phyloP scores from a whole-genome alignment of 2,888 invertebrate species.

The Leuctra nigra region DNA sequence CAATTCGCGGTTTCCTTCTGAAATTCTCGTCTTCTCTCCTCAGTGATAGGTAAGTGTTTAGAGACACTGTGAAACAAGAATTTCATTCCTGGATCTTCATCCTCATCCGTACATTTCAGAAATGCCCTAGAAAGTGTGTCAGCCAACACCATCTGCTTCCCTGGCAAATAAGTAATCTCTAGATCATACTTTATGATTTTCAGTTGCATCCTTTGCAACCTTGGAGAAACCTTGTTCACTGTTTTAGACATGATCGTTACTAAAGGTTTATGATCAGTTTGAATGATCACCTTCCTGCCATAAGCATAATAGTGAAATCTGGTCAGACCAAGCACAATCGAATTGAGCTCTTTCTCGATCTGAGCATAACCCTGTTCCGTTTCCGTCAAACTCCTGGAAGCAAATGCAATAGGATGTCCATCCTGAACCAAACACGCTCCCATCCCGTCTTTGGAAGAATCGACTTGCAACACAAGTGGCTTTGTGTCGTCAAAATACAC shows the following conservation, averaged over 20 bases:
- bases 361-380: constrained; percentile 33
- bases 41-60: background rate
- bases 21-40: background rate
- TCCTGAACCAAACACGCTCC: constrained; percentile 36
- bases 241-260: constrained; percentile 8
- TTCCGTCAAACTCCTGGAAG: constrained; percentile 33
- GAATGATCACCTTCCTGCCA: background rate
- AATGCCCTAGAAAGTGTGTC: background rate
- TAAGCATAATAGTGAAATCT: constrained; percentile 17
- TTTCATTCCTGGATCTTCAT: background rate
- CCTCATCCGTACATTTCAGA: background rate
- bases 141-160: background rate
- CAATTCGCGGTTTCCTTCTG: background rate
- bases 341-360: constrained; percentile 33
- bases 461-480: constrained; percentile 24
- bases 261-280: background rate
- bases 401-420: constrained; percentile 36
- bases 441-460: constrained; percentile 32
- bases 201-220: background rate
- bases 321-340: background rate
- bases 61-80: background rate
- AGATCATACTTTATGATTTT: background rate
- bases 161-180: background rate
- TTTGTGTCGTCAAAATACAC: constrained; percentile 21
- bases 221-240: background rate